These are phyloP conservation scores for Amitus sp. DNA, from an alignment of 2,888 invertebrate genomes.

Conservation along the genomic window DNA sequence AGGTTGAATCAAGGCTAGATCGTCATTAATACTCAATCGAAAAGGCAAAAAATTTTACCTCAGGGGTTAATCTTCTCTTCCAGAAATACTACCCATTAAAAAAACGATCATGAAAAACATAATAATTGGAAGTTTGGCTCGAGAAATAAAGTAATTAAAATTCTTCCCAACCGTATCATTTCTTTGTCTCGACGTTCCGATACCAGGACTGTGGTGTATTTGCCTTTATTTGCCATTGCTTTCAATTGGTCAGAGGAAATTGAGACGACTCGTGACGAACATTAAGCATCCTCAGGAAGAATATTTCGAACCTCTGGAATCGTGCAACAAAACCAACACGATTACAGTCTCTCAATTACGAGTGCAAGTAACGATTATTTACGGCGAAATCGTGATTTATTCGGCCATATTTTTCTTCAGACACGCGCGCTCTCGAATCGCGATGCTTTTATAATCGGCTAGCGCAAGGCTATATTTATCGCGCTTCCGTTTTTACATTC, in stretches of 20 bases:
- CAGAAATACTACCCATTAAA: no score
- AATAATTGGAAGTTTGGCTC: no score
- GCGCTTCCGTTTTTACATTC: neutral
- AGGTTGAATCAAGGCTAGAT: no score
- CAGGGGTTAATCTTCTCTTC: no score
- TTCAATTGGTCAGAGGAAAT: neutral
- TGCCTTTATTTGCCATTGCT: neutral
- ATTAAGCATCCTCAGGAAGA: neutral
- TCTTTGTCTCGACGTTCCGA: neutral
- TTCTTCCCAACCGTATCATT: neutral
- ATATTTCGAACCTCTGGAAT: neutral
- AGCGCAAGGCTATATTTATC: neutral
- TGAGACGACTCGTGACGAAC: no score
- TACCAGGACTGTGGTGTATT: neutral
- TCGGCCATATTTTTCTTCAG: slow-evolving; percentile 11
- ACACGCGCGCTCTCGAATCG: neutral
- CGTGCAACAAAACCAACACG: neutral
- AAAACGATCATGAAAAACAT: no score
- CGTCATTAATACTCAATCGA: no score
- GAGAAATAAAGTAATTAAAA: no score
- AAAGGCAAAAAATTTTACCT: no score
- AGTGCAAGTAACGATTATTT: slow-evolving; percentile 8
- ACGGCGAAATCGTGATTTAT: slow-evolving; percentile 11
- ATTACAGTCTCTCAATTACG: slow-evolving; percentile 2
- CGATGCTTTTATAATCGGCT: neutral